Evolutionary conservation across 2,797 vertebrate species (phyloP).

Genomic region (Chromobotia macracanthus): DNA sequence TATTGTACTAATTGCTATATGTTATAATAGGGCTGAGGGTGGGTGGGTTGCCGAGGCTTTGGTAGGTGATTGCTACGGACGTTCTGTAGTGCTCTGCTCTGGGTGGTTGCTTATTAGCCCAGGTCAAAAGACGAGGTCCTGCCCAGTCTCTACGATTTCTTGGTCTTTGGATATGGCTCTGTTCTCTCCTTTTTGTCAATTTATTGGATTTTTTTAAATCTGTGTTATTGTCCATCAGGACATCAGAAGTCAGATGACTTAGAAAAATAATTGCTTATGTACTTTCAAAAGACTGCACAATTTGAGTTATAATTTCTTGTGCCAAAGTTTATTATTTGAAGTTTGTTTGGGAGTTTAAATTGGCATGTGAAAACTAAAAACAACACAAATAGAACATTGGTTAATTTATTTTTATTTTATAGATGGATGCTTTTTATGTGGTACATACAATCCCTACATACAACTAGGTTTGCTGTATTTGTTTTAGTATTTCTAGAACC

Average conservation of each 20-base stretch:
- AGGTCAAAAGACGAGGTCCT: no score
- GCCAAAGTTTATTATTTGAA: neutral
- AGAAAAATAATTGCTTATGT: neutral
- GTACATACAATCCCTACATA: no score
- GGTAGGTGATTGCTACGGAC: neutral
- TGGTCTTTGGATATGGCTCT: neutral
- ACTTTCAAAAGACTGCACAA: neutral
- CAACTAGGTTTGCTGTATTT: no score
- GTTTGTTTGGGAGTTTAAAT: neutral
- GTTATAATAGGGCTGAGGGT: no score
- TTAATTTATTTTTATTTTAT: no score
- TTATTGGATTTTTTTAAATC: neutral
- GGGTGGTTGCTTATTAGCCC: no score
- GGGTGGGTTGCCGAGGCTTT: neutral
- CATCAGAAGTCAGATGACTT: neutral
- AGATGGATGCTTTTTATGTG: no score
- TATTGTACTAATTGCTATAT: neutral
- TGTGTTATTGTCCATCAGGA: neutral
- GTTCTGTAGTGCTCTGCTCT: neutral
- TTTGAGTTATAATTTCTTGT: neutral
- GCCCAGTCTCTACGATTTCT: no score
- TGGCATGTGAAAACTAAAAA: no score
- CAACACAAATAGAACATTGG: neutral
- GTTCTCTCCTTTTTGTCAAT: neutral
- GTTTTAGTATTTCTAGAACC: no score